Conservation (phyloP, 2,113 vertebrate genomes). For the Tachuris rubrigastra region DNA sequence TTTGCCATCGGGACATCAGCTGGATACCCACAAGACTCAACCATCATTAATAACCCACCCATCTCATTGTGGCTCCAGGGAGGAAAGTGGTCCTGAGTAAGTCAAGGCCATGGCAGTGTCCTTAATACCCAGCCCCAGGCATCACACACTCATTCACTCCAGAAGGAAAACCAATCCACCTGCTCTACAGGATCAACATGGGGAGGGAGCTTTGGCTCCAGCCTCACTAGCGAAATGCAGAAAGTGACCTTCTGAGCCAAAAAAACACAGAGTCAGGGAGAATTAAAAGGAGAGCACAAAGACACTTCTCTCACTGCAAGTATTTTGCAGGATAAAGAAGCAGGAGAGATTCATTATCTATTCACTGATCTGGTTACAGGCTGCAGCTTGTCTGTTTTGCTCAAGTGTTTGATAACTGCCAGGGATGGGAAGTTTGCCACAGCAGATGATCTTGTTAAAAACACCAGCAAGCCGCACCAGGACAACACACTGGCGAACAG, state of each 20-base stretch:
- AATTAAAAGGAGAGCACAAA: background rate
- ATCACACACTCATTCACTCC: background rate
- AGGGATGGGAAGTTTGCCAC: background rate
- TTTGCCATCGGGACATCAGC: background rate
- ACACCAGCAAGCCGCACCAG: background rate
- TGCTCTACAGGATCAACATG: background rate
- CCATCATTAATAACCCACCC: background rate
- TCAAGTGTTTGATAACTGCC: background rate
- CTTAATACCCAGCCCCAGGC: background rate
- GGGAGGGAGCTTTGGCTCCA: background rate
- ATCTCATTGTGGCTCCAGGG: background rate
- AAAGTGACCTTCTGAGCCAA: background rate
- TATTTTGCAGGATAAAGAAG: background rate
- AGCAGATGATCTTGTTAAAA: background rate
- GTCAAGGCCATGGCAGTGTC: background rate
- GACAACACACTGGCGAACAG: background rate
- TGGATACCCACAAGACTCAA: background rate
- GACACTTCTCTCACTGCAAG: background rate
- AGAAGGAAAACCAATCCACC: background rate
- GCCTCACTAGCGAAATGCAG: background rate
- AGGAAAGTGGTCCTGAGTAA: background rate
- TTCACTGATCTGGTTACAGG: background rate
- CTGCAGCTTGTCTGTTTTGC: conserved; percentile 7
- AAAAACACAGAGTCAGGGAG: background rate
- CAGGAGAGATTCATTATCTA: background rate